phyloP scores from a whole-genome alignment of 2,888 invertebrate genomes.

The Epicampocera succincta region DNA sequence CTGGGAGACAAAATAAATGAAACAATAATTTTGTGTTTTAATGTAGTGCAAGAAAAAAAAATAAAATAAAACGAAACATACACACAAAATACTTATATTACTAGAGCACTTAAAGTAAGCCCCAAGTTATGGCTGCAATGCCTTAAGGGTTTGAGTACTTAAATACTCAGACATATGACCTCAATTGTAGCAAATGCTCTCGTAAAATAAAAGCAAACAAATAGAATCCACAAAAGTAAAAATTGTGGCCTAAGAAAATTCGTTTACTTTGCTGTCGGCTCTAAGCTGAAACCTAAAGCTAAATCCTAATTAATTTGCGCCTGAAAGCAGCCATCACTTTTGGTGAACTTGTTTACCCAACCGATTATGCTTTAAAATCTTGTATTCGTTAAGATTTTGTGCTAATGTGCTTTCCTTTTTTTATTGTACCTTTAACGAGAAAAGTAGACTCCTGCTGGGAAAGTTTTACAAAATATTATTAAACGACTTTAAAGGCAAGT shows the following conservation, averaged over 20 bases:
- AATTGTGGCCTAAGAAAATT: background rate
- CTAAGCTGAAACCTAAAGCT: background rate
- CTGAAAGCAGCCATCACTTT: slow-evolving; percentile 20
- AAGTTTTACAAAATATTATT: too few relatives aligned
- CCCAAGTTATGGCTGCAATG: slow-evolving; percentile 29
- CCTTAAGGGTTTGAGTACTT: slow-evolving; percentile 47
- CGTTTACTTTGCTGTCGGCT: background rate
- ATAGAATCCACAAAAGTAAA: background rate
- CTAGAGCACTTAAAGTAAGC: slow-evolving; percentile 13
- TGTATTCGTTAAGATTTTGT: background rate
- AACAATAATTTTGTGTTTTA: slow-evolving; percentile 19
- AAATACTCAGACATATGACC: slow-evolving; percentile 42
- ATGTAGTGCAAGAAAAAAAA: background rate
- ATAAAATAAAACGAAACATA: slow-evolving; percentile 9
- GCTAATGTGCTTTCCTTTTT: background rate
- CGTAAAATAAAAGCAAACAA: background rate
- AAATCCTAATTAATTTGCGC: background rate
- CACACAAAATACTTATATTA: slow-evolving; percentile 1
- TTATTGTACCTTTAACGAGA: slow-evolving; percentile 21
- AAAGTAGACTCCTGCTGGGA: too few relatives aligned
- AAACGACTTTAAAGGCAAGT: too few relatives aligned
- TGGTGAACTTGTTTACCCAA: background rate
- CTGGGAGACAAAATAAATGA: slow-evolving; percentile 25
- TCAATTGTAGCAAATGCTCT: slow-evolving; percentile 24
- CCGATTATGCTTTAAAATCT: background rate